Evolutionary conservation across 2,797 vertebrate genomes (phyloP).

Genomic region (Syngnathus acus): DNA sequence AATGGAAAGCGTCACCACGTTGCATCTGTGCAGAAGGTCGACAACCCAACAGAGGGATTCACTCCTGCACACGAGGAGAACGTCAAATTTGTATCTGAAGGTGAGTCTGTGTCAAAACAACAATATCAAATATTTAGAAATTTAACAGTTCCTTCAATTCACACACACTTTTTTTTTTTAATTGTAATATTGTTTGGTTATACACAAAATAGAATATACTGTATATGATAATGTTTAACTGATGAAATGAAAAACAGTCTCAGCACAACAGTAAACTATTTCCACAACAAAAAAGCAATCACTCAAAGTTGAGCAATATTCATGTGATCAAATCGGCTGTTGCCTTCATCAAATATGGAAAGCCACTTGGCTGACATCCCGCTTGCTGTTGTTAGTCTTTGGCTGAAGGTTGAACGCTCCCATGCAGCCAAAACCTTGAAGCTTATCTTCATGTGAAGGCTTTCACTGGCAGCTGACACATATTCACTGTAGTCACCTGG

Average conservation of each 20-base stretch:
- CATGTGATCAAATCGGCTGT: not conserved
- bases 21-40: conserved; percentile 58
- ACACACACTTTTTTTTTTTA: too few relatives aligned
- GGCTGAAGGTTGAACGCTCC: not conserved
- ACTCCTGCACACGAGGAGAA: conserved; percentile 91
- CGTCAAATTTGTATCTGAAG: conserved; percentile 87
- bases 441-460: conserved; percentile 15
- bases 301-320: not conserved
- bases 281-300: not conserved
- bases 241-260: too few relatives aligned
- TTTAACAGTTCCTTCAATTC: too few relatives aligned
- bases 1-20: conserved; percentile 81
- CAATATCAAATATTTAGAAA: not conserved
- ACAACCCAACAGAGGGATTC: conserved; percentile 74
- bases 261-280: not conserved
- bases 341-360: not conserved
- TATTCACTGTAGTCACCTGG: conserved; percentile 8
- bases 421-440: conserved; percentile 18
- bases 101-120: conserved; percentile 55
- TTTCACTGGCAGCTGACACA: conserved; percentile 7
- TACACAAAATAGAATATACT: too few relatives aligned
- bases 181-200: too few relatives aligned
- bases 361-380: not conserved
- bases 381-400: conserved; percentile 2
- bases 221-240: too few relatives aligned